A percentile compares a stretch with the other conserved stretches of the same genome.
Evolutionary conservation across 2,113 vertebrate genomes (phyloP).

Genomic region (Callopanchax toddi): DNA sequence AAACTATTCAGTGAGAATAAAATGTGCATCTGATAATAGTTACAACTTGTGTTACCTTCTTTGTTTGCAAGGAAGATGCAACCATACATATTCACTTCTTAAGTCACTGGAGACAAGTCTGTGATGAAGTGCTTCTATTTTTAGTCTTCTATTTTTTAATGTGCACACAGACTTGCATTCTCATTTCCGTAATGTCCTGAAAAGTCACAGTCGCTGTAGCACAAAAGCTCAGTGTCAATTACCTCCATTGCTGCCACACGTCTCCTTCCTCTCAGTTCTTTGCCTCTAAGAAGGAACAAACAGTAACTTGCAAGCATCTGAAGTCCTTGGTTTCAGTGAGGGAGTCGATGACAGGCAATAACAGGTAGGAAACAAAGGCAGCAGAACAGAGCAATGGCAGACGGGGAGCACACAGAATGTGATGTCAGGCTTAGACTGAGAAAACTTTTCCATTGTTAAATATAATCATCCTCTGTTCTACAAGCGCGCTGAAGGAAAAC

Average conservation of each 20-base stretch:
- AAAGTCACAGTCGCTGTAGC: constrained; percentile 43
- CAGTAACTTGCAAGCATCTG: constrained; percentile 61
- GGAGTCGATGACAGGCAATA: constrained; percentile 68
- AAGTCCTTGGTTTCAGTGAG: constrained; percentile 64
- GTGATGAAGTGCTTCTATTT: constrained; percentile 48
- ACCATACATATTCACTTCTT: constrained; percentile 21
- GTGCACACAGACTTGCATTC: constrained; percentile 55
- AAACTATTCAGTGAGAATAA: no score
- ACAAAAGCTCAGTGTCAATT: constrained; percentile 76
- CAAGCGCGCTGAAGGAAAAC: constrained; percentile 52
- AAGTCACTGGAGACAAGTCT: constrained; percentile 31
- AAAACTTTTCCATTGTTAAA: constrained; percentile 71
- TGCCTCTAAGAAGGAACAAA: constrained; percentile 65
- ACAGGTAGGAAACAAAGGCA: constrained; percentile 65
- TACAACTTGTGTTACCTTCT: constrained; percentile 20
- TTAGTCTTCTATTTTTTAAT: constrained; percentile 53
- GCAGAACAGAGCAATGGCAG: constrained; percentile 56
- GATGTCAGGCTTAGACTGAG: constrained; percentile 45
- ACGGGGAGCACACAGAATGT: constrained; percentile 34
- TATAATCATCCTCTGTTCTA: constrained; percentile 78
- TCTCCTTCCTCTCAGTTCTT: constrained; percentile 42
- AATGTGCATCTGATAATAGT: constrained; percentile 21
- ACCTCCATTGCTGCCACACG: constrained; percentile 58
- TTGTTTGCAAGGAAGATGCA: constrained; percentile 44
- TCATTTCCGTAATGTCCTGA: constrained; percentile 68